Base-by-base conservation (phyloP, 2,888 invertebrate genomes). In the Bruchidius siliquastri region DNA sequence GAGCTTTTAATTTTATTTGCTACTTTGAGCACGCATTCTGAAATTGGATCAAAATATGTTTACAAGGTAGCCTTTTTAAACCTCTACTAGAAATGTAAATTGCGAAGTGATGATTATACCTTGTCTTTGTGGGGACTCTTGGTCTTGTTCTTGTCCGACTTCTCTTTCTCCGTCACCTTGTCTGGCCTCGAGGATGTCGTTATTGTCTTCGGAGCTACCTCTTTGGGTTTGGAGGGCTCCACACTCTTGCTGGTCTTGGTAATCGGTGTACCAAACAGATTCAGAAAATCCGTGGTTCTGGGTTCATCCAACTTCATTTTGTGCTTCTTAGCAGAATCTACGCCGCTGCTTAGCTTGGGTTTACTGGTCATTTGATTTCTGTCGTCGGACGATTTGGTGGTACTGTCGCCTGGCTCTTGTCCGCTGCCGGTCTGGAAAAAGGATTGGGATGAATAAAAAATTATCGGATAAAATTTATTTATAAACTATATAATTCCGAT, bases 251-350 rank as follows among this genome's bases (percentile, higher is more conserved):
- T 88, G 67, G 92, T 92, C 84, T 94, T 95, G 74, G 92, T 92
- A 79, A 96, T 92, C 0, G 96, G 95, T 22, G 93, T 89, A 0
- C 96, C 96, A 88, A 96, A 96, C 69, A 96, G 87, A 80, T 92
- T 93, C 71, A 92, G 92, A 86, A 96, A 96, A 71, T 78, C 78
- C 76, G 92, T 90, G 81, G 90, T 81, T 49, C 82, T 80, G 6
- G 81, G 80, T 67, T 83, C 82, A 79, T 88, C 78, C 70, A 83
- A 75, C 85, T 88, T 80, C 80, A 84, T 71, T 78, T 84, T 86
- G 74, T 84, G 85, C 78, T 86, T 86, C 75, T 84, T 86, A 1
- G 79, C 74, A 20, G 80, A 76, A 26, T 74, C 79, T 74, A 76
- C 81, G 72, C 78, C 88, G 74, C 91, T 90, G 74, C 90, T 89